Percentiles rank a stretch among this genome's conserved stretches.
These are phyloP conservation scores for Mormyrus lacerda DNA, from an alignment of 2,113 vertebrate species.

Conservation along the genomic window DNA sequence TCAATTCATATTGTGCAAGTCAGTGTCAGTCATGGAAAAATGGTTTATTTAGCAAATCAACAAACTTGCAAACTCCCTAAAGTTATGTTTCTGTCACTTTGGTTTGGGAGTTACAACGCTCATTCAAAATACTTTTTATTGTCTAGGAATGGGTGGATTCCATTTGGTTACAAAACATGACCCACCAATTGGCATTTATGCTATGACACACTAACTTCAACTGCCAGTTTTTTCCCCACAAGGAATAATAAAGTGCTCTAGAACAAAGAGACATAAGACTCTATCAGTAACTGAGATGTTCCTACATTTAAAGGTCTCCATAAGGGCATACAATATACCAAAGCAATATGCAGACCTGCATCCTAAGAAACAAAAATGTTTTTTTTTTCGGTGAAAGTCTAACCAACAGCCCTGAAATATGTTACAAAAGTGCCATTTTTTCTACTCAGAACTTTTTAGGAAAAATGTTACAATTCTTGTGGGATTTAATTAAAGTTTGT, in stretches of 20 bases:
- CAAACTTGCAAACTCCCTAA: background rate
- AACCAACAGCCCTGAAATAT: constrained; percentile 1
- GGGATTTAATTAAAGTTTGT: constrained; percentile 3
- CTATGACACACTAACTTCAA: background rate
- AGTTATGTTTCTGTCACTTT: constrained; percentile 1
- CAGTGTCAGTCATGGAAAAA: background rate
- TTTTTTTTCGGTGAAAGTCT: background rate
- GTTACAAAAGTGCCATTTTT: background rate
- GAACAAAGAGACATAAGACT: background rate
- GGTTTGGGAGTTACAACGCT: background rate
- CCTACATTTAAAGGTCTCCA: background rate
- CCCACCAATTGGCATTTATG: background rate
- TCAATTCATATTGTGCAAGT: background rate
- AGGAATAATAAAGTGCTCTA: background rate
- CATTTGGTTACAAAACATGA: background rate
- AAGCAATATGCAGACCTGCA: background rate
- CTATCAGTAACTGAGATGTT: background rate
- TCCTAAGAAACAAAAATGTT: background rate
- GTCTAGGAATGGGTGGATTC: background rate
- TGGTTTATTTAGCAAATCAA: background rate
- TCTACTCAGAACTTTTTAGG: background rate
- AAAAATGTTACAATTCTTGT: constrained; percentile 9
- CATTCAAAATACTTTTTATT: constrained; percentile 12
- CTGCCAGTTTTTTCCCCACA: background rate
- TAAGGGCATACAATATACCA: background rate